Evolutionary conservation across 2,113 vertebrate genomes (phyloP).

Genomic region (Myrmophylax atrothorax): DNA sequence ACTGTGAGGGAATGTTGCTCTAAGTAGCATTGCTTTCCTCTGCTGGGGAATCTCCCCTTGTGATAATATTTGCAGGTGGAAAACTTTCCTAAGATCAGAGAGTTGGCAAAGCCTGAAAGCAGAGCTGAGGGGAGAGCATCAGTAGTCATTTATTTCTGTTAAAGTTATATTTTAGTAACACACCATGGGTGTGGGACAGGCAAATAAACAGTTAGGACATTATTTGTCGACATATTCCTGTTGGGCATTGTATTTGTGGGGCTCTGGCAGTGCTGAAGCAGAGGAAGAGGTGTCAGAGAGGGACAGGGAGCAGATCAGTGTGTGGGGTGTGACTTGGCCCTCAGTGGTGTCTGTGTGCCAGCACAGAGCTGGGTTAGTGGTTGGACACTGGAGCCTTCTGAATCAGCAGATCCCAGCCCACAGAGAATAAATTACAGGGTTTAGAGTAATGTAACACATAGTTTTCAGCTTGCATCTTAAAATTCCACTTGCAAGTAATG

Average conservation of each 20-base stretch:
- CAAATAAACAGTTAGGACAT: background rate
- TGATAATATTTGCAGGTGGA: background rate
- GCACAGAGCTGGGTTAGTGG: constrained; percentile 64
- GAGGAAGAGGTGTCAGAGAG: background rate
- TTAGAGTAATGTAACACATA: constrained; percentile 72
- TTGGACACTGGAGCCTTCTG: constrained; percentile 69
- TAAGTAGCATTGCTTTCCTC: background rate
- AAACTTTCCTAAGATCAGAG: background rate
- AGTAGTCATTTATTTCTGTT: background rate
- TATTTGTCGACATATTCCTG: background rate
- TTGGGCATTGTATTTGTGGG: background rate
- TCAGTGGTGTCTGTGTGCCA: background rate
- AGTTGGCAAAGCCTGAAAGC: background rate
- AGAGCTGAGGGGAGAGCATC: background rate
- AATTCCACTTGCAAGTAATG: constrained; percentile 56
- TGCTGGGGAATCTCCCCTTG: background rate
- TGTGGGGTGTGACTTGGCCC: background rate
- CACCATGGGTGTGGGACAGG: accelerated
- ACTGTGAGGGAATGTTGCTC: accelerated
- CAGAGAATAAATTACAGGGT: constrained; percentile 75
- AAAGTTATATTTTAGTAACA: background rate
- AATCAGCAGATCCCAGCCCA: constrained; percentile 79
- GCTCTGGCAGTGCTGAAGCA: background rate
- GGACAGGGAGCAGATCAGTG: background rate
- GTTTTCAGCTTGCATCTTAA: constrained; percentile 75